phyloP scores from a whole-genome alignment of 2,113 vertebrate genomes.

The Crotalus helleri region DNA sequence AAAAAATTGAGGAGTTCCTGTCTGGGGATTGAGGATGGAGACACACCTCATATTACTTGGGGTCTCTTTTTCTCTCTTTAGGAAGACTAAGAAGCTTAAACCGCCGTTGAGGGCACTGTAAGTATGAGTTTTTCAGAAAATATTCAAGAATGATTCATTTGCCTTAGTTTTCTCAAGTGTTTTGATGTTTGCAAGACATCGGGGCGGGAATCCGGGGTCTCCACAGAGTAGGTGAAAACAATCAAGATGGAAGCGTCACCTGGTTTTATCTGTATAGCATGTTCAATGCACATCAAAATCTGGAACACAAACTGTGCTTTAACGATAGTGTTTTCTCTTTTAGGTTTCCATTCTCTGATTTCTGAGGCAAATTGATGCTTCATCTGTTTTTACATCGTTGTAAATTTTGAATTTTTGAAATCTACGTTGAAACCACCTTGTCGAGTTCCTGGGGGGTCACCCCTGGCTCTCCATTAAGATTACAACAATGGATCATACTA shows the following conservation, averaged over 20 bases:
- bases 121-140: background rate
- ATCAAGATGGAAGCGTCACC: background rate
- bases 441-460: background rate
- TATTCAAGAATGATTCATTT: background rate
- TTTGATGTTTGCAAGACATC: background rate
- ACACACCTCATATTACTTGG: background rate
- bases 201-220: background rate
- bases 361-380: background rate
- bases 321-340: background rate
- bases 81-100: background rate
- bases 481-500: background rate
- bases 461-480: background rate
- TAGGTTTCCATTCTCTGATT: background rate
- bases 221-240: background rate
- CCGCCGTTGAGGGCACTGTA: background rate
- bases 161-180: background rate
- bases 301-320: background rate
- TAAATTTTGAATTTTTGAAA: background rate
- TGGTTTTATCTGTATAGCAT: background rate
- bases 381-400: background rate
- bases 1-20: background rate
- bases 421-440: background rate
- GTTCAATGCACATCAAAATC: background rate
- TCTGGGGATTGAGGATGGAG: background rate
- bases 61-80: background rate